These are phyloP conservation scores for Pocillopora verrucosa DNA, from an alignment of 64 coral and sea anemone genomes.

Conservation along the genomic window DNA sequence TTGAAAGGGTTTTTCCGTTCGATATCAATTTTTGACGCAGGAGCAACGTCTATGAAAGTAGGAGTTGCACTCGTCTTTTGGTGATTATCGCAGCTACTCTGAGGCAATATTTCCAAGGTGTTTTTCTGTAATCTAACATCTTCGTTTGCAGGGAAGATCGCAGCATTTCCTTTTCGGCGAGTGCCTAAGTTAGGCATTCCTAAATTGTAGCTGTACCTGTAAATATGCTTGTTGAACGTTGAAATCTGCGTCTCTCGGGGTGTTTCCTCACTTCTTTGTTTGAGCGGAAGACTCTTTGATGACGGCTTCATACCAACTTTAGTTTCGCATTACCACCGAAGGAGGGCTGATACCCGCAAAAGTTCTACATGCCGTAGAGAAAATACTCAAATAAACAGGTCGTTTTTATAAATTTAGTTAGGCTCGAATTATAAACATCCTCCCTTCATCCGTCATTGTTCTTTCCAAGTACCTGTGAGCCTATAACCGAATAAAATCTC, in stretches of 20 bases:
- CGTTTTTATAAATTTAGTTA: too few relatives aligned
- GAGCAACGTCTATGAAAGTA: not conserved
- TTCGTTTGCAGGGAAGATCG: not conserved
- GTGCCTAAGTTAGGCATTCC: slow-evolving; percentile 5
- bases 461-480: too few relatives aligned
- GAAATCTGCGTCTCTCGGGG: not conserved
- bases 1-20: not conserved
- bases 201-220: slow-evolving; percentile 34
- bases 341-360: not conserved
- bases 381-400: too few relatives aligned
- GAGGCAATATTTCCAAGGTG: not conserved
- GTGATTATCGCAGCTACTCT: not conserved
- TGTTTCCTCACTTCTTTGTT: not conserved
- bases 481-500: too few relatives aligned
- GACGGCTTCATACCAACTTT: not conserved
- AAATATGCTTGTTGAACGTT: not conserved
- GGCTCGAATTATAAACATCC: too few relatives aligned
- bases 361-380: not conserved
- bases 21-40: not conserved
- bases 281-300: not conserved
- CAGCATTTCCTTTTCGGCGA: not conserved
- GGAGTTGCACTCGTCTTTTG: not conserved
- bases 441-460: too few relatives aligned
- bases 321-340: not conserved
- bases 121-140: not conserved